Base-by-base conservation (phyloP, 2,797 vertebrate genomes). In the Dipus sagitta region DNA sequence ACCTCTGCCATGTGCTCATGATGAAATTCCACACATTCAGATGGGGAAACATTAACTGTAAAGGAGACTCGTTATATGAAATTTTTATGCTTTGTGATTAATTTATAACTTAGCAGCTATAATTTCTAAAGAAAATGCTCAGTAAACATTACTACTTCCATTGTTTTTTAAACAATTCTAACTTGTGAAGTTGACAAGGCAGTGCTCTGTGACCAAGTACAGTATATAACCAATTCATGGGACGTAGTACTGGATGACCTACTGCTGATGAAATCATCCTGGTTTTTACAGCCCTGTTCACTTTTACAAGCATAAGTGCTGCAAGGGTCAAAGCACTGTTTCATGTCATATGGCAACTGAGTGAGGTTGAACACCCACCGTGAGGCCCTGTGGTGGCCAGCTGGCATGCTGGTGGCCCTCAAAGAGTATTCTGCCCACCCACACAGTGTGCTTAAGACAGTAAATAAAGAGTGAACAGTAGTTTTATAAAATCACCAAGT, bases 251-350 rank as follows among this genome's bases (percentile, higher is more conserved):
- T 80, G 96, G 94, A 97, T 92, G 93, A 32, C 96, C 95, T n/a
- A 92, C 95, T 98, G 97, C 96, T 98, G 98, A 98, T 5, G 96
- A 98, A 98, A 97, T 98, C 97, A 97, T 96, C 80, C 32, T 83
- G 77, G 34, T 92, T 98, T 98, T 98, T 98, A 98, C 95, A 97
- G 98, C 94, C 75, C 6, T 89, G 97, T 97, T 98, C 97, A 97
- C 97, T 98, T 98, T 98, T 98, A 98, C 98, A 98, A 98, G 98
- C 97, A 96, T 93, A 96, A 98, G 97, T 96, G 95, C 96, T 97
- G 88, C 91, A 2, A 62, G 95, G 98, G 98, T 98, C 98, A 97
- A 85, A 98, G 98, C 96, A 97, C 98, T 98, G 98, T 96, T 98
- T 98, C 96, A 62, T 98, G 98, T 98, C 98, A 83, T 91, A 95